Evolutionary conservation across 1,140 invertebrate species (phyloP).

Genomic region (Penaeus vannamei): DNA sequence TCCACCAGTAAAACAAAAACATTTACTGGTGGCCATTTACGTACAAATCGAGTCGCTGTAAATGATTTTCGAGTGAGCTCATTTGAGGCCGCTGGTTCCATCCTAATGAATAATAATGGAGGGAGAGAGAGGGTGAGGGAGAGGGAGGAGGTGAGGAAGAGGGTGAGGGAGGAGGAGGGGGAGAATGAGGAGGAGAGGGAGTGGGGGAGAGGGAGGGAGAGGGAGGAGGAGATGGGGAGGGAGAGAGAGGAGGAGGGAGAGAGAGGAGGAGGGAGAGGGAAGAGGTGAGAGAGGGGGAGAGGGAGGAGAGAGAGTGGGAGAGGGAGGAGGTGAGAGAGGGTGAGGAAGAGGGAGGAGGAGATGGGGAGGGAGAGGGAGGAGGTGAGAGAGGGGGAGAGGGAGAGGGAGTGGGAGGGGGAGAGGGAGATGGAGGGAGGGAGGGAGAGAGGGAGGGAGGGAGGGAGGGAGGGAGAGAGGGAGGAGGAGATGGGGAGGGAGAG

Average conservation of each 20-base stretch:
- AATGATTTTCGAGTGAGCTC: too few species aligned
- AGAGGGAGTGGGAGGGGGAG: background rate
- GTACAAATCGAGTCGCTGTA: too few species aligned
- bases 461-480: background rate
- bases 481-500: background rate
- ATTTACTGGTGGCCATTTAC: too few species aligned
- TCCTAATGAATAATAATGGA: too few species aligned
- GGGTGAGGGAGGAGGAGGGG: slow-evolving; percentile 26
- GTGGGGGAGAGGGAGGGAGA: slow-evolving; percentile 4
- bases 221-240: slow-evolving; percentile 5
- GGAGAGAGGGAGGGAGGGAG: background rate
- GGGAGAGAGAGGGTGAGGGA: slow-evolving; percentile 33
- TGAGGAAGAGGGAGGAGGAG: background rate
- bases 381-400: background rate
- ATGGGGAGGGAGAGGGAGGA: too few species aligned
- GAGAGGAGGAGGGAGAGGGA: background rate
- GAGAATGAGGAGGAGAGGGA: background rate
- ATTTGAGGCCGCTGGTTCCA: too few species aligned
- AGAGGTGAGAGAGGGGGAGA: background rate
- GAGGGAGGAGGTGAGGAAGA: slow-evolving; percentile 28
- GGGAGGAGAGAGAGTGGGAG: background rate
- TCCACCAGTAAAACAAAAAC: too few species aligned
- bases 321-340: background rate
- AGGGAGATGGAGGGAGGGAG: background rate
- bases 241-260: background rate